Evolutionary conservation across 2,113 vertebrate genomes (phyloP), one percentile per base, ranked within the genome.

Genomic region (Sisor rabdophorus): DNA sequence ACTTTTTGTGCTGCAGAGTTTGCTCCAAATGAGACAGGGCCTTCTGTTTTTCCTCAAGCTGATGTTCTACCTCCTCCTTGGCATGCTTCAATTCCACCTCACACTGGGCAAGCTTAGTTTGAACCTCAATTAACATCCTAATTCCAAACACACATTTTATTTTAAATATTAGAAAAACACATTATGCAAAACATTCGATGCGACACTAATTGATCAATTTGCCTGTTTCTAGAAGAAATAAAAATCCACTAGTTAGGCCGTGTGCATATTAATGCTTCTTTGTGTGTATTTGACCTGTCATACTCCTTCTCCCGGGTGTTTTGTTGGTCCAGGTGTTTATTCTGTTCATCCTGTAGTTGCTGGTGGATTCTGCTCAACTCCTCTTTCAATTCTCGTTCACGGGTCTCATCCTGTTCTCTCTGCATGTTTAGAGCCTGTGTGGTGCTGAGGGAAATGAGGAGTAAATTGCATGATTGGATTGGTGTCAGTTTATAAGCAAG

Each of bases 51-150:
- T 84, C 82, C 17, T 79, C 69, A 58, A 54, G 80, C 81, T 91
- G 88, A 81, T 88, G 63, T 75, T 85, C 85, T 12, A 94, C 63
- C 84, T 89, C 85, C 28, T 83, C 87, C 72, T 81, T 91, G 9
- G 77, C 68, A 61, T 78, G 87, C 79, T 89, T 89, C 2, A 86
- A 81, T 89, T 94, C 91, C 71, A 84, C 86, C 79, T 95, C 93
- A 84, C 90, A 94, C 68, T 92, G 82, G 59, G 87, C 85, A 26
- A 95, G 89, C 69, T 86, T 84, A 68, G 87, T 90, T 84, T 95
- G 91, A 16, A 88, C 85, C 81, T 95, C 95, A 73, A 90, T 85
- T 80, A 96, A 83, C 82, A 90, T 88, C 85, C 96, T 98, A 80
- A 58, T 40, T 19, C 64, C 26, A 78, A 20, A 24, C 54, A 55